Base-by-base conservation (phyloP, 2,888 invertebrate species). In the Lapara coniferarum region DNA sequence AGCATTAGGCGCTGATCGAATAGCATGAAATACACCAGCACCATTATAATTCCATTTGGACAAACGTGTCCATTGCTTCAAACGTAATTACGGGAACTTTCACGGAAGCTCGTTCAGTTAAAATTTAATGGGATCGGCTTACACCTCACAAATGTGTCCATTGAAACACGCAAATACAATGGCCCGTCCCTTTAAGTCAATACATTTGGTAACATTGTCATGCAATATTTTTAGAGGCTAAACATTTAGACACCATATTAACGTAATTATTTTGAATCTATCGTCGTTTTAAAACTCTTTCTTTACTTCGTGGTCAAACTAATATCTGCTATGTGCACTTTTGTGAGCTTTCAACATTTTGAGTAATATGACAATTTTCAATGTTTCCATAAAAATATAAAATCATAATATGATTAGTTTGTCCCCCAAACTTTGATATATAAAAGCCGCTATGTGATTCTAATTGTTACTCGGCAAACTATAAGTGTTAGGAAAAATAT, bases 181-280 rank as follows among this genome's bases (percentile, higher is more conserved):
- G 80, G 87, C 77, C 74, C 49, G 76, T 76, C 82, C 85, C 84
- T 83, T 76, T 73, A 73, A 74, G 77, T 79, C 85, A 82, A 84
- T 84, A 84, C 84, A 85, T 82, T 80, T 85, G 84, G 84, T 78
- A 84, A 81, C 81, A 80, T 81, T 81, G 85, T 85, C 87, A 89
- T 85, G 87, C 83, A 78, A 49, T 46, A 46, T 10, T 10, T 10
- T 7, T 16, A n/a, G 52, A 16, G n/a, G 44, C 16, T 46, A 10
- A 10, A 59, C 46, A 49, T 63, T 19, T 63, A 13, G 63, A 63
- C 10, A 49, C 49, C 13, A 13, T 44, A 63, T 5, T 49, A 5
- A 8, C 5, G 37, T 37, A 37, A 37, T 37, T 37, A 37, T 37
- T 37, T 37, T 2, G 2, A 37, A 37, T 2, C 37, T 37, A 6